phyloP scores from a whole-genome alignment of 1,140 invertebrate species.

The Plodia interpunctella region DNA sequence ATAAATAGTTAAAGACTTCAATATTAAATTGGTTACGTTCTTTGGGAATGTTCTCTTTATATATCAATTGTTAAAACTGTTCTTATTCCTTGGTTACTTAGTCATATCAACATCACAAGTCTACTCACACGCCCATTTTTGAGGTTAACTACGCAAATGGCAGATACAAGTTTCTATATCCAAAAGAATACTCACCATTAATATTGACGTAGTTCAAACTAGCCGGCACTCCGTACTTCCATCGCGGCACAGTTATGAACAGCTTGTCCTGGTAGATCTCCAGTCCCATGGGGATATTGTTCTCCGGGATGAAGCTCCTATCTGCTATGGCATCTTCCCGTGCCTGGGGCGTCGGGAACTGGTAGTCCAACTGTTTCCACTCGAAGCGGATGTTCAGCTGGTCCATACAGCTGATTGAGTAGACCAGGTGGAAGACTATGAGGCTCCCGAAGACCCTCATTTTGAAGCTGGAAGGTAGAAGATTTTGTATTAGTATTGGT shows the following conservation, averaged over 20 bases:
- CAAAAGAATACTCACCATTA: conserved; percentile 76
- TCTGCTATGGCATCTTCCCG: conserved; percentile 76
- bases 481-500: neutral
- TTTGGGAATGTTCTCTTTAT: no score
- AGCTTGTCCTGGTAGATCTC: conserved; percentile 81
- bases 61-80: no score
- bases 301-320: conserved; percentile 79
- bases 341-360: conserved; percentile 77
- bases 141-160: no score
- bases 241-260: conserved; percentile 85
- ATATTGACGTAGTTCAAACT: conserved; percentile 84
- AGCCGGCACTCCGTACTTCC: conserved; percentile 84
- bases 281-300: conserved; percentile 84
- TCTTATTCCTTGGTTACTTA: no score
- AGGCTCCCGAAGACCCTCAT: conserved; percentile 55
- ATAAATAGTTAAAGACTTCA: no score
- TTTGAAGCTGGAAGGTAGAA: conserved; percentile 39
- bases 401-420: conserved; percentile 74
- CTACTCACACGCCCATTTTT: no score
- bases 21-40: no score
- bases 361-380: conserved; percentile 85
- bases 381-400: conserved; percentile 82
- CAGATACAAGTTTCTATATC: no score
- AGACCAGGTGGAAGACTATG: conserved; percentile 46
- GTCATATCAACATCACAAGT: no score